These are phyloP conservation scores for Cochlearius cochlearius DNA, from an alignment of 2,113 vertebrate genomes.

Conservation along the genomic window DNA sequence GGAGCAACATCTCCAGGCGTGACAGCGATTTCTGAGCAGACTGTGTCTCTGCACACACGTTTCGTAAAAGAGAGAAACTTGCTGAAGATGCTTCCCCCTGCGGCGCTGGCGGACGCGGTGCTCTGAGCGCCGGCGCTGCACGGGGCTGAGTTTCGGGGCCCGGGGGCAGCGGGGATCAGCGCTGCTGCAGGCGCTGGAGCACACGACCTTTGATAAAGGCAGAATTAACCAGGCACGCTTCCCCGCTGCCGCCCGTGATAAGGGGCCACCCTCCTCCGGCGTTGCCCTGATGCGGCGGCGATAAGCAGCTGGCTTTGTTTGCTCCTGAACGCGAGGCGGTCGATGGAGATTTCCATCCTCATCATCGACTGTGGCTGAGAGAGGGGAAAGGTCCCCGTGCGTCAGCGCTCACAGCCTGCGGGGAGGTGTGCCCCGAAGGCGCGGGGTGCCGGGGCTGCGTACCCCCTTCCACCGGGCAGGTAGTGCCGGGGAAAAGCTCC, in stretches of 20 bases:
- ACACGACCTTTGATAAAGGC: neutral
- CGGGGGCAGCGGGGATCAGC: rapidly evolving
- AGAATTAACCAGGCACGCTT: neutral
- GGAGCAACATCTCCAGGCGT: conserved; percentile 49
- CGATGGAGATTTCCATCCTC: neutral
- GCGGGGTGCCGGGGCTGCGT: rapidly evolving
- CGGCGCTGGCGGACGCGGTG: rapidly evolving
- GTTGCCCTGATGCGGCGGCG: neutral
- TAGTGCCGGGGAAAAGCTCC: neutral
- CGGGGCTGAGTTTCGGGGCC: rapidly evolving
- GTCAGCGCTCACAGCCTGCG: rapidly evolving
- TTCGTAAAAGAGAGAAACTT: neutral
- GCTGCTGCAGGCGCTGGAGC: neutral
- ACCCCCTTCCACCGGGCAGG: rapidly evolving
- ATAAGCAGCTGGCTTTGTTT: conserved; percentile 58
- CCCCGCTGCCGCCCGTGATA: neutral
- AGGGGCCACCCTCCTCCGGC: neutral
- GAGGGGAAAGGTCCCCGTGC: neutral
- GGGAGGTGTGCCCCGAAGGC: rapidly evolving
- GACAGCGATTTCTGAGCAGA: conserved; percentile 27
- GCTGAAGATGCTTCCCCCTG: neutral
- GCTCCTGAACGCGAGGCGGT: neutral
- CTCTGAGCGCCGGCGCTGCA: neutral
- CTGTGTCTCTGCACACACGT: neutral
- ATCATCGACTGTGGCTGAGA: rapidly evolving